Evolutionary conservation across 2,113 vertebrate genomes (phyloP).

Genomic region (Speoplatyrhinus poulsoni): DNA sequence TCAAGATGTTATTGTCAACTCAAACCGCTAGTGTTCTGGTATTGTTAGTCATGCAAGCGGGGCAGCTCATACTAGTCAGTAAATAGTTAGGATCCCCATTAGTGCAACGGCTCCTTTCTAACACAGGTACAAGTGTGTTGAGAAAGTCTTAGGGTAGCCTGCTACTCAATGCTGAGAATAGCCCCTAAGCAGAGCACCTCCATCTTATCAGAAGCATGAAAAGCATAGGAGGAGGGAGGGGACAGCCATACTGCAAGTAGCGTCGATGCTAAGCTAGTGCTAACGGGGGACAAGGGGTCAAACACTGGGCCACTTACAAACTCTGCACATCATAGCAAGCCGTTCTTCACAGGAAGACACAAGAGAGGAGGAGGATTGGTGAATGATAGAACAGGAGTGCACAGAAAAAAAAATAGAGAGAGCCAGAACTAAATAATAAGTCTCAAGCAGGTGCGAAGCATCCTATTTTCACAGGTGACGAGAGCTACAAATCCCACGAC

Average conservation of each 20-base stretch:
- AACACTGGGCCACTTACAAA: constrained; percentile 80
- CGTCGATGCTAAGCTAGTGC: constrained; percentile 40
- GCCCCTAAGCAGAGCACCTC: constrained; percentile 16
- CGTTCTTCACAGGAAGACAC: constrained; percentile 75
- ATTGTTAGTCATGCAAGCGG: constrained; percentile 57
- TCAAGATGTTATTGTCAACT: background rate
- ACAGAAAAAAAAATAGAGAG: constrained; percentile 52
- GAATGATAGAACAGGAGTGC: constrained; percentile 42
- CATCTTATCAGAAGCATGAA: constrained; percentile 24
- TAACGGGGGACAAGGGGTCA: constrained; percentile 43
- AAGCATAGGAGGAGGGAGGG: constrained; percentile 6
- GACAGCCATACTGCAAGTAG: constrained; percentile 44
- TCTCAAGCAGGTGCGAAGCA: constrained; percentile 24
- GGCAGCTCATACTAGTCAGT: constrained; percentile 15
- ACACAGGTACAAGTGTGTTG: constrained; percentile 16
- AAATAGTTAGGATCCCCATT: background rate
- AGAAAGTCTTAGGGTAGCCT: constrained; percentile 5
- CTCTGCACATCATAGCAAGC: constrained; percentile 81
- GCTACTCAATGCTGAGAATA: constrained; percentile 25
- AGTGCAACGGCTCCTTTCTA: constrained; percentile 6
- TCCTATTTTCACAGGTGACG: constrained; percentile 32
- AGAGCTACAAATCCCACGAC: constrained; percentile 15
- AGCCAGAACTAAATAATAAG: constrained; percentile 42
- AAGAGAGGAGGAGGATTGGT: constrained; percentile 45
- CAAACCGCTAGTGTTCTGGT: constrained; percentile 4